A percentile compares a stretch with the other conserved stretches of the same genome.
phyloP scores from a whole-genome alignment of 2,888 invertebrate species.

The Tachina lurida region DNA sequence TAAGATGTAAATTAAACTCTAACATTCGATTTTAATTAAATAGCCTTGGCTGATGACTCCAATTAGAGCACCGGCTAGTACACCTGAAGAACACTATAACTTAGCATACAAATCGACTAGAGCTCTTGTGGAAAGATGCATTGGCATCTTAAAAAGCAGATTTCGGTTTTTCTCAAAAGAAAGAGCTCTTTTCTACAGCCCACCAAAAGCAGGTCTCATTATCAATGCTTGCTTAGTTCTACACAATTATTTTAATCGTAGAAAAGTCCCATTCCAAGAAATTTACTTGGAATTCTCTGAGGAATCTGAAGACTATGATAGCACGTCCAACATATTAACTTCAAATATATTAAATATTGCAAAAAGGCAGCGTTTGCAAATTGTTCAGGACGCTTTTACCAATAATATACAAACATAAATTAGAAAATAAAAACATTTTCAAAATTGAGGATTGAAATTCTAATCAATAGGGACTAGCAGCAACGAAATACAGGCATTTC shows the following conservation, averaged over 20 bases:
- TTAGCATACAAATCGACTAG: background rate
- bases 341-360: background rate
- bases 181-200: constrained; percentile 14
- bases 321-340: background rate
- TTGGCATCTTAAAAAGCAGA: constrained; percentile 9
- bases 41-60: constrained; percentile 38
- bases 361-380: constrained; percentile 28
- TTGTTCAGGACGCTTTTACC: constrained; percentile 13
- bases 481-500: too few relatives aligned
- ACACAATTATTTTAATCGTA: background rate
- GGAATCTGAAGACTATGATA: constrained; percentile 26
- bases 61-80: background rate
- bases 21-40: constrained; percentile 6
- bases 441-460: too few relatives aligned
- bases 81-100: too few relatives aligned
- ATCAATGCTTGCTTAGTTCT: constrained; percentile 34
- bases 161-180: constrained; percentile 36
- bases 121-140: constrained; percentile 12
- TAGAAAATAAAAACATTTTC: background rate
- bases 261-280: background rate
- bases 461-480: too few relatives aligned
- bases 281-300: background rate
- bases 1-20: constrained; percentile 1
- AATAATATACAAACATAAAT: background rate
- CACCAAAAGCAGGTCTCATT: constrained; percentile 34